phyloP scores from a whole-genome alignment of 2,113 vertebrate species.

The Emydocephalus ijimae region DNA sequence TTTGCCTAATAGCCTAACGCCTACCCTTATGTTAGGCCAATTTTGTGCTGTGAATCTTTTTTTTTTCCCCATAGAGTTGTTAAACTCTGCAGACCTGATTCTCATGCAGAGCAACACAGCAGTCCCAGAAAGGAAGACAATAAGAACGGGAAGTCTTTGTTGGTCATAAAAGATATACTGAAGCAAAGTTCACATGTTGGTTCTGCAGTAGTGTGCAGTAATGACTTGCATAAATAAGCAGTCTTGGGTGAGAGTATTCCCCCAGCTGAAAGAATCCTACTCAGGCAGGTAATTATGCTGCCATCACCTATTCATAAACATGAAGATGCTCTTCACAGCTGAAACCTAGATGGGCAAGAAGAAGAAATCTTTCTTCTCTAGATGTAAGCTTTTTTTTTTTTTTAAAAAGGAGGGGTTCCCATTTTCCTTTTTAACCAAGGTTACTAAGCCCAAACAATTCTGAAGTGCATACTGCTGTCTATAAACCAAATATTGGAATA shows the following conservation, averaged over 20 bases:
- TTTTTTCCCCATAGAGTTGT: neutral
- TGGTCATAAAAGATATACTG: neutral
- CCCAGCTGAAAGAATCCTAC: neutral
- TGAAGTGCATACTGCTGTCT: neutral
- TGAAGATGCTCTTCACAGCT: neutral
- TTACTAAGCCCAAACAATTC: neutral
- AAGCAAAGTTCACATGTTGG: neutral
- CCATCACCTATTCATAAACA: neutral
- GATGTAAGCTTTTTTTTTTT: neutral
- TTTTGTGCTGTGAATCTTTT: neutral
- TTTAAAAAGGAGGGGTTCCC: too few relatives aligned
- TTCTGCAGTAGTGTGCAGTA: neutral
- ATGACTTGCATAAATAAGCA: neutral
- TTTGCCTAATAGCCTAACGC: neutral
- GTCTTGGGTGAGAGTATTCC: neutral
- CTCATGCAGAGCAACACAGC: neutral
- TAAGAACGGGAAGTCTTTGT: neutral
- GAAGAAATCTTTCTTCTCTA: neutral
- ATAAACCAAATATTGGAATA: neutral
- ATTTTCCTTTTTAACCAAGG: neutral
- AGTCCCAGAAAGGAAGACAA: neutral
- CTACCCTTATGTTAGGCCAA: neutral
- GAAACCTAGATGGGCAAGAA: neutral
- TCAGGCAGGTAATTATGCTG: neutral
- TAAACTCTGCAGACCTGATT: neutral